Conservation (phyloP, 2,888 invertebrate genomes). For the Leucoptera coffeella region DNA sequence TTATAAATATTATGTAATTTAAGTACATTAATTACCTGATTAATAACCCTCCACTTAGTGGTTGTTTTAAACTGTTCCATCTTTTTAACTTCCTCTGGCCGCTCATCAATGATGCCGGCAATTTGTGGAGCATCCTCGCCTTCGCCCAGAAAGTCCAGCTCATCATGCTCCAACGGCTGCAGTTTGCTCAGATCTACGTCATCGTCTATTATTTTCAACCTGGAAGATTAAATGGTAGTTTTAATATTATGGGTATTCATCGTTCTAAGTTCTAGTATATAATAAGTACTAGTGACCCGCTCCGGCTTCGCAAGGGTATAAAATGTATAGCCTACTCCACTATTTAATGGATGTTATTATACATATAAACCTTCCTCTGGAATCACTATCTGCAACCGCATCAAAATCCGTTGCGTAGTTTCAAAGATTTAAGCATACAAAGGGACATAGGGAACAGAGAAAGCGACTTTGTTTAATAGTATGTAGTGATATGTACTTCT, state of each 20-base stretch:
- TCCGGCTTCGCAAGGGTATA: not conserved
- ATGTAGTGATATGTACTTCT: too few species aligned
- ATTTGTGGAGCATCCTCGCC: slow-evolving; percentile 87
- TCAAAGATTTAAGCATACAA: too few species aligned
- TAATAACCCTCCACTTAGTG: slow-evolving; percentile 36
- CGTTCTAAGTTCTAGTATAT: too few species aligned
- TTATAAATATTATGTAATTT: too few species aligned
- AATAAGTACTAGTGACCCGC: not conserved
- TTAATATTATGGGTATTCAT: not conserved
- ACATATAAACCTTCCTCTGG: not conserved
- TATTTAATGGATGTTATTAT: too few species aligned
- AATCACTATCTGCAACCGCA: too few species aligned
- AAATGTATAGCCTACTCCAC: too few species aligned
- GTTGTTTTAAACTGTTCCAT: slow-evolving; percentile 29
- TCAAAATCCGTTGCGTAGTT: too few species aligned
- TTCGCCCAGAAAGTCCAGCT: slow-evolving; percentile 61
- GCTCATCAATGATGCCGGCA: slow-evolving; percentile 80
- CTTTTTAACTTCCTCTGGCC: slow-evolving; percentile 58
- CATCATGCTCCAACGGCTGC: slow-evolving; percentile 55
- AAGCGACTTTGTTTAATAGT: too few species aligned
- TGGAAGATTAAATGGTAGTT: slow-evolving; percentile 17
- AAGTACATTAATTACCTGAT: slow-evolving; percentile 28
- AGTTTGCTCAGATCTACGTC: slow-evolving; percentile 63
- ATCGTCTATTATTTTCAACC: slow-evolving; percentile 82
- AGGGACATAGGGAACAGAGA: too few species aligned